These are phyloP conservation scores for Drosophila kanekoi DNA, from an alignment of 2,888 invertebrate genomes.

Conservation along the genomic window DNA sequence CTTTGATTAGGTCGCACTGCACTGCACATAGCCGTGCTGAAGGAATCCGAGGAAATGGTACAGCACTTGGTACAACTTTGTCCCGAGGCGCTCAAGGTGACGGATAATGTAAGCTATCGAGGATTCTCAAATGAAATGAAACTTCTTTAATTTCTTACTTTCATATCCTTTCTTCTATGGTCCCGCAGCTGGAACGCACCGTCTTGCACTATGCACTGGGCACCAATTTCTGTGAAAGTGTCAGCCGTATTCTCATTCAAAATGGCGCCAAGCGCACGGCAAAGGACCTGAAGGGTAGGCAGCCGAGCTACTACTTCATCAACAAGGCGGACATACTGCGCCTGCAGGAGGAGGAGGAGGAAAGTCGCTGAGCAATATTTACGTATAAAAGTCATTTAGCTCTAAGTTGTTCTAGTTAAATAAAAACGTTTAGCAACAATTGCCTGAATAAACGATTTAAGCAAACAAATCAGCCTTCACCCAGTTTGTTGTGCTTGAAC, in stretches of 20 bases:
- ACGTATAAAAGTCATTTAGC: conserved; percentile 33
- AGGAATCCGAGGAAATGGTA: conserved; percentile 93
- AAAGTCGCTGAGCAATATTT: conserved; percentile 77
- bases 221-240: conserved; percentile 92
- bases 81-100: conserved; percentile 90
- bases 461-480: not conserved
- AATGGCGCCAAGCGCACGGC: conserved; percentile 93
- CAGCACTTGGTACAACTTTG: conserved; percentile 90
- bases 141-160: not conserved
- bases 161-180: not conserved
- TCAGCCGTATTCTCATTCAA: conserved; percentile 92
- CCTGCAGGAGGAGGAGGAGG: conserved; percentile 93
- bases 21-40: conserved; percentile 94
- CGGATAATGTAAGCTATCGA: conserved; percentile 90
- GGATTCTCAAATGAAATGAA: not conserved
- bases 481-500: too few species aligned
- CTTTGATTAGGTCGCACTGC: conserved; percentile 88
- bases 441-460: not conserved
- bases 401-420: conserved; percentile 57
- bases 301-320: conserved; percentile 96
- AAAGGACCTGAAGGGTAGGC: conserved; percentile 95
- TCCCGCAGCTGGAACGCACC: conserved; percentile 91
- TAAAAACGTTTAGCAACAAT: conserved; percentile 31
- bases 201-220: conserved; percentile 97
- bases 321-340: conserved; percentile 94